Evolutionary conservation across 2,888 invertebrate species (phyloP), one percentile per base, ranked within the genome.

Genomic region (Byasa hedistus): DNA sequence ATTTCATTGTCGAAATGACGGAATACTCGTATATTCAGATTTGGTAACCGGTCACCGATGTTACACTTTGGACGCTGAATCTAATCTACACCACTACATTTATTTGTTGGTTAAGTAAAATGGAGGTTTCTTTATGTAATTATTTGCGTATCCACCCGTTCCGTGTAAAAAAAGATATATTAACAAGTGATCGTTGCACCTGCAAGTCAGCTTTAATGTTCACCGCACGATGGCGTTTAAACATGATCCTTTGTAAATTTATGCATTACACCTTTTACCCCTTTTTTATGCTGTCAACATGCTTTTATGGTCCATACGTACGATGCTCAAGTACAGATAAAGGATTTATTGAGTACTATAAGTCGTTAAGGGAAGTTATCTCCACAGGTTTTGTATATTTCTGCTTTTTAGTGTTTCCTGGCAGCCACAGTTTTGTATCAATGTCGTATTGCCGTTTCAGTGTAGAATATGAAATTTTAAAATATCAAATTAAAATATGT

Each of bases 331-430:
- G 68, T 64, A 69, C 64, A 59, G 68, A 73, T 72, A 72, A 69
- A 69, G 62, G 71, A 74, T 73, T 73, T 74, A 74, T 74, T 72
- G 70, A 60, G 57, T 58, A 69, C 68, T 68, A 70, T 56, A 51
- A 22, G 59, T 27, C 27, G 59, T 60, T 72, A 70, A 66, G 61
- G 66, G 71, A 67, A 69, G 67, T 70, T 71, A 71, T 73, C 71
- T 70, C 24, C 8, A 10, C 55, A 56, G n/a, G 22, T 54, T 54
- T 22, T 54, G 52, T 23, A 54, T 54, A 23, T 54, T 54, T 54
- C n/a, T 23, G 23, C 52, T 15, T 19, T 17, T 56, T 24, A 27
- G 12, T 24, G 19, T 56, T 56, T 56, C 22, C 15, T 27, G 56
- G 7, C 19, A 27, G 27, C 19, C 48, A n/a, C 48, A 48, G 48